Conservation (phyloP, 2,797 vertebrate genomes). For the Pangasius mekongensis region DNA sequence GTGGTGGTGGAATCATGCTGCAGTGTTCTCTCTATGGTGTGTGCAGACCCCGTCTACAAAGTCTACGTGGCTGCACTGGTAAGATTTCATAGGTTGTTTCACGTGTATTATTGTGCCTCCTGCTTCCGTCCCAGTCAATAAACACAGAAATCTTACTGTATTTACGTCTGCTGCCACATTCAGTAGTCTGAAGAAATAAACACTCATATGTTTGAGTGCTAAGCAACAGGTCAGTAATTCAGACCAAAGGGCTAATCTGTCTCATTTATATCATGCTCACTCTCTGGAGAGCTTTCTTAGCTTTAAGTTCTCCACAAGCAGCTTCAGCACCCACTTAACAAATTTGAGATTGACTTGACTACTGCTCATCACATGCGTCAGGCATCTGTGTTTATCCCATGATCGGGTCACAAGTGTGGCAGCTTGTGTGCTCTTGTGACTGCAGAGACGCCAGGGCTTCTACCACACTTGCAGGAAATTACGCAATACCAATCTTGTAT, state of each 20-base stretch:
- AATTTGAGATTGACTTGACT: neutral
- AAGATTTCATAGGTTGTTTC: constrained; percentile 63
- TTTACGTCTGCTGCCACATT: neutral
- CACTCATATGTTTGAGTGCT: neutral
- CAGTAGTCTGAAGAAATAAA: neutral
- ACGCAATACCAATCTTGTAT: constrained; percentile 10
- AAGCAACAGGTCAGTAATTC: neutral
- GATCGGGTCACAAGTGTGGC: constrained; percentile 25
- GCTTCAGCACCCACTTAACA: neutral
- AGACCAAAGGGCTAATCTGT: neutral
- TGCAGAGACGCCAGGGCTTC: neutral
- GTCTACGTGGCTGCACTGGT: constrained; percentile 92
- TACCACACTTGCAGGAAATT: constrained; percentile 32
- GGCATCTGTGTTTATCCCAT: constrained; percentile 16
- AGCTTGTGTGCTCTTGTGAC: constrained; percentile 14
- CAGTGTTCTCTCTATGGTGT: constrained; percentile 87
- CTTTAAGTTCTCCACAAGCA: neutral
- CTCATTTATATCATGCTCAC: neutral
- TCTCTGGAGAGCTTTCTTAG: neutral
- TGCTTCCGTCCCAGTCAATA: neutral
- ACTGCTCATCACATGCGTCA: neutral
- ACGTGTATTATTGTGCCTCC: neutral
- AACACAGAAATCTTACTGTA: neutral
- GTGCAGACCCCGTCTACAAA: constrained; percentile 91
- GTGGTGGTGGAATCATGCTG: constrained; percentile 88